Conservation (phyloP, 1,140 invertebrate species). For the Delia radicum region DNA sequence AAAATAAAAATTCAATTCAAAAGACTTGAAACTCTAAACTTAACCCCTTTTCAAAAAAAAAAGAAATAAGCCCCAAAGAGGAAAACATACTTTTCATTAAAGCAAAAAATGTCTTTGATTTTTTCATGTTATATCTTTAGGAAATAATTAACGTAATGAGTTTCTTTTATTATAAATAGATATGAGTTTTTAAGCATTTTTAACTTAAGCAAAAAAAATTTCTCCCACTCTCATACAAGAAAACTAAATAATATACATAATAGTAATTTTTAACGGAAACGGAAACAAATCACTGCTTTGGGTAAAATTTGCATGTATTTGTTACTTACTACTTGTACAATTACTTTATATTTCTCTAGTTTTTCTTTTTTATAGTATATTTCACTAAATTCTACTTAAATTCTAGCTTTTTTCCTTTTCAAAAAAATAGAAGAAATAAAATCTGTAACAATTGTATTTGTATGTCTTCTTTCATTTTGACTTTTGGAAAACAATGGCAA, state of each 20-base stretch:
- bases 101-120: not conserved
- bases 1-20: not conserved
- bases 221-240: no score
- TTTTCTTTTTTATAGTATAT: not conserved
- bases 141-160: slow-evolving; percentile 12
- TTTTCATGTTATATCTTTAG: not conserved
- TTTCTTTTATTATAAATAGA: not conserved
- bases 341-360: not conserved
- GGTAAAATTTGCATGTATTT: slow-evolving; percentile 4
- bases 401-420: not conserved
- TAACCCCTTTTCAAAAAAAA: not conserved
- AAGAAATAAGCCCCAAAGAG: not conserved
- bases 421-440: not conserved
- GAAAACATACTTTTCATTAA: no score
- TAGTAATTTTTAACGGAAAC: not conserved
- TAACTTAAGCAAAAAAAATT: not conserved
- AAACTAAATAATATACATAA: not conserved
- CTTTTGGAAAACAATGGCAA: not conserved
- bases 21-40: not conserved
- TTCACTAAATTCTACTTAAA: not conserved
- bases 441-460: no score
- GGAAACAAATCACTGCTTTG: slow-evolving; percentile 4
- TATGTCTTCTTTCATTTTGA: not conserved
- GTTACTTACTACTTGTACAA: not conserved
- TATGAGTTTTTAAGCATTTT: not conserved